A percentile compares a stretch with the other conserved stretches of the same genome.
phyloP scores from a whole-genome alignment of 2,797 vertebrate genomes.

The Heterohyrax brucei region DNA sequence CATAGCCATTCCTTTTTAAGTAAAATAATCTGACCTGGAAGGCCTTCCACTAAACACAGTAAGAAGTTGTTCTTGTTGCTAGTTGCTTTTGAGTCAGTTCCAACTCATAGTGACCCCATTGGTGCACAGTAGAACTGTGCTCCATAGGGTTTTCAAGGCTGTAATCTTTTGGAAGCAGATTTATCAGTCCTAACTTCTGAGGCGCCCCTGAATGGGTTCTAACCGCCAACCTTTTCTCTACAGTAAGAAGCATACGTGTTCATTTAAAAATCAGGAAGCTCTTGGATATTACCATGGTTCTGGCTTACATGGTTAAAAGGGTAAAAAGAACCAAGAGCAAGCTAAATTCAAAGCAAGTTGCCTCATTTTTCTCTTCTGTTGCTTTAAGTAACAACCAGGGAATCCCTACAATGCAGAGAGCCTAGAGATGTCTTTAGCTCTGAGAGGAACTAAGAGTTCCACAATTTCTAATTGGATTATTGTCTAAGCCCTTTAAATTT shows the following conservation, averaged over 20 bases:
- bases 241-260: not conserved
- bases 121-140: not conserved
- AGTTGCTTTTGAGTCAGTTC: not conserved
- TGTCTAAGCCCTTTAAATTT: not conserved
- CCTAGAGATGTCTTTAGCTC: not conserved
- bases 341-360: not conserved
- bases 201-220: not conserved
- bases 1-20: not conserved
- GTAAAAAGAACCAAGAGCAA: not conserved
- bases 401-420: not conserved
- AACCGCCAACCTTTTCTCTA: not conserved
- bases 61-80: not conserved
- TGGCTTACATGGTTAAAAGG: not conserved
- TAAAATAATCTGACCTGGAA: not conserved
- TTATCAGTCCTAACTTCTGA: not conserved
- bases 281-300: not conserved
- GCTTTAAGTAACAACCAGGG: not conserved
- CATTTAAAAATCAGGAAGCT: not conserved
- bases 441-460: not conserved
- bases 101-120: not conserved
- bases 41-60: not conserved
- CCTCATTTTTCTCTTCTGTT: not conserved
- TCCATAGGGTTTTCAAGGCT: not conserved
- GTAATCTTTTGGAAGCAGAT: not conserved
- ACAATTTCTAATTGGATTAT: not conserved